Evolutionary conservation across 2,797 vertebrate species (phyloP).

Genomic region (Pelodytes ibericus): DNA sequence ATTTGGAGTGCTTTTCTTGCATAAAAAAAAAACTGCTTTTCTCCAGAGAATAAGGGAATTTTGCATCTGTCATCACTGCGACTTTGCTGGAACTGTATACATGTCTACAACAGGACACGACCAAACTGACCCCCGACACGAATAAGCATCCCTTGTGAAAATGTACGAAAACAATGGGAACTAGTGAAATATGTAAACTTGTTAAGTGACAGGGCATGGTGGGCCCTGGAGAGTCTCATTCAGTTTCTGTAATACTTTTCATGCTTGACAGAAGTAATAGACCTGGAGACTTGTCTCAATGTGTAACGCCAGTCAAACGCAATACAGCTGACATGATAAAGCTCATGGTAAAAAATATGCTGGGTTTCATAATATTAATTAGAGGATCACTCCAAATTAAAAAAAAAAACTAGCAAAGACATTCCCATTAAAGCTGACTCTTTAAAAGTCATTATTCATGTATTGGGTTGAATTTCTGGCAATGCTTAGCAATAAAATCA

Average conservation of each 20-base stretch:
- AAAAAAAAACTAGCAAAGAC: no score
- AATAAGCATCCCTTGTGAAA: conserved; percentile 71
- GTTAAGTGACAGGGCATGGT: conserved; percentile 80
- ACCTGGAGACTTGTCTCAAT: conserved; percentile 53
- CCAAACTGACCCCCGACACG: conserved; percentile 68
- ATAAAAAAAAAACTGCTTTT: conserved; percentile 58
- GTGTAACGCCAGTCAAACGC: neutral
- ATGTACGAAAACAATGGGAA: conserved; percentile 67
- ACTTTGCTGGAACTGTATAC: conserved; percentile 65
- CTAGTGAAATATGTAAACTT: conserved; percentile 73
- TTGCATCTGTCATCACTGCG: conserved; percentile 78
- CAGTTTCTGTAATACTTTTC: conserved; percentile 65
- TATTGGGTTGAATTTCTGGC: no score
- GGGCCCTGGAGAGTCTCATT: conserved; percentile 74
- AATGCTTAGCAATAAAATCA: no score
- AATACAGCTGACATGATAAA: neutral
- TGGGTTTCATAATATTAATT: no score
- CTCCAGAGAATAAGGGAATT: conserved; percentile 76
- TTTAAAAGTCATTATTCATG: no score
- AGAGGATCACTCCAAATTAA: no score
- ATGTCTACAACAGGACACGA: conserved; percentile 70
- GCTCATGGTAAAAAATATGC: no score
- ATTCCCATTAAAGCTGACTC: no score
- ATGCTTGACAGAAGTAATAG: conserved; percentile 71
- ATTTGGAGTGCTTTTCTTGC: neutral